phyloP scores from a whole-genome alignment of 2,888 invertebrate species.

The Octonoba sinensis region DNA sequence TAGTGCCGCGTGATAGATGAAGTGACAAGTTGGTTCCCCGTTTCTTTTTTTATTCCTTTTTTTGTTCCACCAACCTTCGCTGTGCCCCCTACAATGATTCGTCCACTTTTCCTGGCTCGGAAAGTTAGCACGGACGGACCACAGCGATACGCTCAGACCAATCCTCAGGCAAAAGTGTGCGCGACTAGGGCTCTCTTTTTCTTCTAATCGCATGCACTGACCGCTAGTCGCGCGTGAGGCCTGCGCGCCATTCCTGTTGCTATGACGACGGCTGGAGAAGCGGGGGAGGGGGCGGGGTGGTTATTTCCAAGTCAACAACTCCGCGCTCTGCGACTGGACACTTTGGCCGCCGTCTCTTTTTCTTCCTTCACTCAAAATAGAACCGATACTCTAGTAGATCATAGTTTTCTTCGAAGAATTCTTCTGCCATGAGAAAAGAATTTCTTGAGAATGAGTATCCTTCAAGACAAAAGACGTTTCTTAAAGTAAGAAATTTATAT shows the following conservation, averaged over 20 bases:
- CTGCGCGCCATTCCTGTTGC: slow-evolving; percentile 41
- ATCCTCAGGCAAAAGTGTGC: background rate
- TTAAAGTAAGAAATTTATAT: too few species aligned
- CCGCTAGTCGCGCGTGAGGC: slow-evolving; percentile 29
- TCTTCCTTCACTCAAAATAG: slow-evolving; percentile 6
- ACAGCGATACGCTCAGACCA: background rate
- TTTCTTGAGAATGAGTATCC: too few species aligned
- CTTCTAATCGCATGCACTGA: slow-evolving; percentile 51
- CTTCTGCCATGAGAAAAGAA: too few species aligned
- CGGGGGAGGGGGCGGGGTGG: slow-evolving; percentile 17
- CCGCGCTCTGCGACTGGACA: slow-evolving; percentile 2
- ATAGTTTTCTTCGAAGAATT: too few species aligned
- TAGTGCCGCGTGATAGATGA: slow-evolving; percentile 56
- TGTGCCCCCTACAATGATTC: background rate
- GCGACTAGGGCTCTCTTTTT: slow-evolving; percentile 1
- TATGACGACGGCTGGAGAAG: slow-evolving; percentile 42
- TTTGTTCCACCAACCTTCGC: background rate
- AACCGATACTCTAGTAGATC: too few species aligned
- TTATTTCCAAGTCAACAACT: slow-evolving; percentile 62
- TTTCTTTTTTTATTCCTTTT: background rate
- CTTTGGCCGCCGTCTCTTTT: slow-evolving; percentile 17
- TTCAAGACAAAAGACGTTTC: too few species aligned
- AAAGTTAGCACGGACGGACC: background rate
- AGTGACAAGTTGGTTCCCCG: slow-evolving; percentile 56
- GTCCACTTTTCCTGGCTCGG: slow-evolving; percentile 6